Evolutionary conservation across 2,888 invertebrate genomes (phyloP).

Genomic region (Pristionchus arcanus): DNA sequence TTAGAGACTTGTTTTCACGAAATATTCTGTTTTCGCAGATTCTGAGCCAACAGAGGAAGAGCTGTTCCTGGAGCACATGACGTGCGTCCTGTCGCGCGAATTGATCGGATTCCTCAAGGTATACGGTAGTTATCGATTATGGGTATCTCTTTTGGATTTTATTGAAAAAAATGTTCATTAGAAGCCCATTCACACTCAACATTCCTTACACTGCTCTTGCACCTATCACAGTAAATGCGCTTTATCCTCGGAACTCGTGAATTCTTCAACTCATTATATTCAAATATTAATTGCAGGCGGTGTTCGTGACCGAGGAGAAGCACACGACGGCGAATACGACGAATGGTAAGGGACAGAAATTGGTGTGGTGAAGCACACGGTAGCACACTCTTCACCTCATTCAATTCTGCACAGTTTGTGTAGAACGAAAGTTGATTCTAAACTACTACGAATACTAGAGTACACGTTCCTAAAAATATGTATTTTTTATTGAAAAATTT

Average conservation of each 20-base stretch:
- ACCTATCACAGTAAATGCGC: too few relatives aligned
- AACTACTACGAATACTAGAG: too few relatives aligned
- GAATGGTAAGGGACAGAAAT: background rate
- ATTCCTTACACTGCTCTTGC: too few relatives aligned
- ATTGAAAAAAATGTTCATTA: too few relatives aligned
- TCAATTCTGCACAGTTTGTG: too few relatives aligned
- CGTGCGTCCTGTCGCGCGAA: conserved; percentile 69
- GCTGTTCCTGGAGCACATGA: conserved; percentile 71
- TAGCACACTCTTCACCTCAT: too few relatives aligned
- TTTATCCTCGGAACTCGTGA: too few relatives aligned
- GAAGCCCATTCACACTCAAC: too few relatives aligned
- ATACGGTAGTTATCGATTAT: conserved; percentile 33
- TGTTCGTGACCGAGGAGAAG: conserved; percentile 42
- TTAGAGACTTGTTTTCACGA: background rate
- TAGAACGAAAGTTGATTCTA: too few relatives aligned
- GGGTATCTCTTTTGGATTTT: background rate
- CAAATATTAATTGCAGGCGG: background rate
- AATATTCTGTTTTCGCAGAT: conserved; percentile 24
- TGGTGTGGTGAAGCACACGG: too few relatives aligned
- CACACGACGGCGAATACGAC: conserved; percentile 39
- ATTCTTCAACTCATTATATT: too few relatives aligned
- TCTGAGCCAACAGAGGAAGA: conserved; percentile 71
- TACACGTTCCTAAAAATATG: too few relatives aligned
- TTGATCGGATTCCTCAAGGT: conserved; percentile 58
- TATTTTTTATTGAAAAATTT: background rate